phyloP scores from a whole-genome alignment of 1,140 invertebrate genomes.

The Drosophila miranda region DNA sequence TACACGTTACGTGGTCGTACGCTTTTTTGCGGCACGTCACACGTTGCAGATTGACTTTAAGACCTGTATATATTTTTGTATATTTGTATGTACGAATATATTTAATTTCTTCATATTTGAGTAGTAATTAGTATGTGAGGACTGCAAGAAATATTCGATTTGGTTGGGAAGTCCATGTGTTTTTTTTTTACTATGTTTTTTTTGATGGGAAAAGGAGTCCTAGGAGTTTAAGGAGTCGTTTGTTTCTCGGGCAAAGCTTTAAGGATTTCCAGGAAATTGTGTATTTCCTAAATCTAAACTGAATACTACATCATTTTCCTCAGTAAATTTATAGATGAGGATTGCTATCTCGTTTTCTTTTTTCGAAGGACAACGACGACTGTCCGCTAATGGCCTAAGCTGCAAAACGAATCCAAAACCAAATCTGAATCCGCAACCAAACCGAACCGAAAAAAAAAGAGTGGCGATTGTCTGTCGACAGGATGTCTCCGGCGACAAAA shows the following conservation, averaged over 20 bases:
- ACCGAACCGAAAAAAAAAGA: constrained; percentile 2
- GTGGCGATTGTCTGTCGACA: constrained; percentile 33
- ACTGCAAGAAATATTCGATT: too few relatives aligned
- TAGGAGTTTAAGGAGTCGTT: too few relatives aligned
- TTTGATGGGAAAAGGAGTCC: too few relatives aligned
- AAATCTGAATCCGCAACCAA: constrained; percentile 18
- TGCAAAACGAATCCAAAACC: constrained; percentile 7
- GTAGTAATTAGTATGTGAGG: neutral
- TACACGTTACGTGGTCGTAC: constrained; percentile 37
- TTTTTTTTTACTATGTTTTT: too few relatives aligned
- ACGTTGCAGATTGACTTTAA: constrained; percentile 7
- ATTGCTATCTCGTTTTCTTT: constrained; percentile 38
- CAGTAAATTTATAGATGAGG: too few relatives aligned
- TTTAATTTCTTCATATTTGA: constrained; percentile 10
- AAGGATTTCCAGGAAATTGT: too few relatives aligned
- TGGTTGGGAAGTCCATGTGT: too few relatives aligned
- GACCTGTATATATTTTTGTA: neutral
- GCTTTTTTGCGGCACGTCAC: neutral
- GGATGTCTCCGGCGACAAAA: constrained; percentile 23
- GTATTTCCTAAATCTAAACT: too few relatives aligned
- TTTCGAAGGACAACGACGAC: constrained; percentile 29
- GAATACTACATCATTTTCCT: too few relatives aligned
- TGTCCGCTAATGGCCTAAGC: constrained; percentile 40
- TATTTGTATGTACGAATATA: too few relatives aligned
- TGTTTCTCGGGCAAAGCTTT: too few relatives aligned